phyloP scores from a whole-genome alignment of 2,888 invertebrate species.

The Patella depressa region DNA sequence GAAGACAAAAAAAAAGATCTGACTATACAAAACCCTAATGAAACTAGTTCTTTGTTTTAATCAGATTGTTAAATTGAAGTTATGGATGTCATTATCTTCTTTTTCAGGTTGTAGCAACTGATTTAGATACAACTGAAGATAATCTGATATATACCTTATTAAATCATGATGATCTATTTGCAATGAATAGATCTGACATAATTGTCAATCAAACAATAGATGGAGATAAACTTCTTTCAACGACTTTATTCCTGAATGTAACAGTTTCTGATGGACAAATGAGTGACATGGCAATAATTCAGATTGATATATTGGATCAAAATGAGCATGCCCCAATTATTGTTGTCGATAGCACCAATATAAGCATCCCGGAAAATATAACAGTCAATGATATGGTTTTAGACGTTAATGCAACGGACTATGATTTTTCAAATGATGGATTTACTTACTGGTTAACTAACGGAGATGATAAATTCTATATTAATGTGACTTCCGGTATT shows the following conservation, averaged over 20 bases:
- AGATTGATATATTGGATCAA: slow-evolving; percentile 29
- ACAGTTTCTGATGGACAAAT: slow-evolving; percentile 34
- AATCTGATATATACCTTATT: slow-evolving; percentile 19
- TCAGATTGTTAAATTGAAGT: background rate
- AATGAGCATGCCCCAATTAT: slow-evolving; percentile 37
- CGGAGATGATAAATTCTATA: slow-evolving; percentile 35
- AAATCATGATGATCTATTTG: background rate
- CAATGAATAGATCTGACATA: background rate
- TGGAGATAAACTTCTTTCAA: background rate
- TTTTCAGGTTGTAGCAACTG: slow-evolving; percentile 28
- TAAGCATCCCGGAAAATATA: slow-evolving; percentile 20
- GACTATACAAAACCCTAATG: no score
- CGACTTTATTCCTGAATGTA: slow-evolving; percentile 15
- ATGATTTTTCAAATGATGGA: slow-evolving; percentile 31
- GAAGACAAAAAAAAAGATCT: no score
- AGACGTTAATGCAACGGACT: slow-evolving; percentile 28
- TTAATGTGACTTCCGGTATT: slow-evolving; percentile 28
- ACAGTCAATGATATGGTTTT: slow-evolving; percentile 9
- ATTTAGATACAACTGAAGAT: slow-evolving; percentile 21
- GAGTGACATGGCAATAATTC: slow-evolving; percentile 17
- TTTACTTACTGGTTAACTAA: slow-evolving; percentile 33
- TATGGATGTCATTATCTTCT: background rate
- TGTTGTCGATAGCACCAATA: background rate
- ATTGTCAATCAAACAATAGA: background rate
- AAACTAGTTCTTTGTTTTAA: no score